Evolutionary conservation across 2,113 vertebrate genomes (phyloP).

Genomic region (Mesitornis unicolor): DNA sequence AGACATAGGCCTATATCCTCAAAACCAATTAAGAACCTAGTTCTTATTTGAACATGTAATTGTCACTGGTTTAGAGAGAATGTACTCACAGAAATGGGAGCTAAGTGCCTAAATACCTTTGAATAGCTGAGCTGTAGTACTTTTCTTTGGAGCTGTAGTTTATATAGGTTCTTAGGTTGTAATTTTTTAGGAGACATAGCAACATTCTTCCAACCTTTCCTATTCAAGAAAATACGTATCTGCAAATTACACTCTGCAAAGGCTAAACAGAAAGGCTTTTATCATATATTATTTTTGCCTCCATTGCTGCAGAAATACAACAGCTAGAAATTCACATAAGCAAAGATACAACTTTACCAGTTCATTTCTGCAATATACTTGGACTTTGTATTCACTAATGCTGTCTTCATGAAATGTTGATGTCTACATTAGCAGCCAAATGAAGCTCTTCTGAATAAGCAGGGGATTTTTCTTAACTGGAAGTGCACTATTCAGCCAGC

Average conservation of each 20-base stretch:
- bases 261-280: not conserved
- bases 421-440: not conserved
- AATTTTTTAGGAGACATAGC: not conserved
- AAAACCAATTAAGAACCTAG: not conserved
- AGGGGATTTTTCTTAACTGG: not conserved
- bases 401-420: not conserved
- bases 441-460: conserved; percentile 7
- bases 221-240: not conserved
- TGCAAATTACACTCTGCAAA: not conserved
- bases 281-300: not conserved
- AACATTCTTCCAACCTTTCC: not conserved
- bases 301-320: not conserved
- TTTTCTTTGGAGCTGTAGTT: not conserved
- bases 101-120: not conserved
- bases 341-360: not conserved
- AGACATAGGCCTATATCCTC: not conserved
- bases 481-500: not conserved
- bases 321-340: not conserved
- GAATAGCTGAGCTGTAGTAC: not conserved
- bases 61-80: not conserved
- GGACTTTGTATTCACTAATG: not conserved
- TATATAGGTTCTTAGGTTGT: not conserved
- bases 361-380: not conserved
- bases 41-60: not conserved
- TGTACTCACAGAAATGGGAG: not conserved